Evolutionary conservation across 2,888 invertebrate genomes (phyloP).

Genomic region (Eupithecia dodoneata): DNA sequence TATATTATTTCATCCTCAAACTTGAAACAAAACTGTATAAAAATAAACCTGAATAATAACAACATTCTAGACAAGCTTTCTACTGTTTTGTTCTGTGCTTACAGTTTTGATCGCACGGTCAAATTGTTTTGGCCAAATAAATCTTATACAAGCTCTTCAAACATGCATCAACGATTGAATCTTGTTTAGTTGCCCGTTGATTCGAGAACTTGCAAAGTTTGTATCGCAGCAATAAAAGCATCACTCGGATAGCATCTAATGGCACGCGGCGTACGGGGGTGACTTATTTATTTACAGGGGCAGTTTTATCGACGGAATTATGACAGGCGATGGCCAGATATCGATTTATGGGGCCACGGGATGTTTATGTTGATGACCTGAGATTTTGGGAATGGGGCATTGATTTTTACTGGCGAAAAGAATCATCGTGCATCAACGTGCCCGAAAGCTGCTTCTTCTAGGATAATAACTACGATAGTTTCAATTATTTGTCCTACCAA

Average conservation of each 20-base stretch:
- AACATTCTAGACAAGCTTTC: neutral
- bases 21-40: neutral
- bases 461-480: neutral
- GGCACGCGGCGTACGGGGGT: constrained; percentile 61
- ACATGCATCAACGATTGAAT: neutral
- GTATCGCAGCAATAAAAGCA: constrained; percentile 57
- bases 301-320: constrained; percentile 51
- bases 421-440: neutral
- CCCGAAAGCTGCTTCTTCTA: neutral
- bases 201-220: constrained; percentile 14
- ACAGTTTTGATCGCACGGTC: neutral
- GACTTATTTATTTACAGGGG: constrained; percentile 70
- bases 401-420: neutral
- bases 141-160: neutral
- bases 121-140: neutral
- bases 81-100: neutral
- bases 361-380: constrained; percentile 28
- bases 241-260: constrained; percentile 70
- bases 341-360: constrained; percentile 34
- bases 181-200: constrained; percentile 1
- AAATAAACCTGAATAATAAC: neutral
- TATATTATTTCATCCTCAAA: neutral
- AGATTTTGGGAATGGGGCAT: constrained; percentile 17
- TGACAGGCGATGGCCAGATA: constrained; percentile 36
- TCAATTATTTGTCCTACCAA: neutral